Evolutionary conservation across 1,140 invertebrate species (phyloP), one percentile per base, ranked within the genome.

Genomic region (Dendroctonus ponderosae): DNA sequence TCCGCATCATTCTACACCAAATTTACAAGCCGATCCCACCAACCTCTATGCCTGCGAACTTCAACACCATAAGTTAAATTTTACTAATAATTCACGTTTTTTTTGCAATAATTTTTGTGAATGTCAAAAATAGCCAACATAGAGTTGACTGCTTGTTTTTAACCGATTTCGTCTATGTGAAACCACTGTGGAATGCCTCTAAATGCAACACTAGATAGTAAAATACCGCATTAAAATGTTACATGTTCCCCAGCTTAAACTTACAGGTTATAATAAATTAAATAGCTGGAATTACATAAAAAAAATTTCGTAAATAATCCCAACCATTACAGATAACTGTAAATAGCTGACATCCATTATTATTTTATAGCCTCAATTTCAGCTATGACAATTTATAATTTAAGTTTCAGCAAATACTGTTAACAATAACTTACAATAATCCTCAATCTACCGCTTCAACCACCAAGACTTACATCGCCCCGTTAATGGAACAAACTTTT

Each of bases 1-100:
- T 73, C 8, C 71, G 71, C 50, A 73, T 66, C 71, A 73, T 73
- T 49, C 64, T 73, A 1, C 12, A 46, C 12, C 0, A 11, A 11
- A 46, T 46, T 46, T 46, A 46, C 43, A 12, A 11, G 12, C 8
- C 12, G 43, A 11, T 46, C 8, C 8, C 12, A 46, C 8, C 12
- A 46, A 46, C 12, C 12, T 46, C 4, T 46, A 9, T 46, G 1
- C 8, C 8, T 46, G 43, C 12, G 3, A 11, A 11, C 8, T 46
- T 46, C 8, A 9, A 46, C 8, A 46, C 1, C 26, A 26, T 26
- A 26, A 26, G 26, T 26, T 26, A 3, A 26, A 26, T 26, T 26
- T 26, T 26, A 46, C 43, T 46, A 11, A 46, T 46, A 46, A 12
- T 46, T 46, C 43, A 46, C 43, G 43, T 46, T 46, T 46, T 46